Percentiles rank a stretch among this genome's conserved stretches.
phyloP scores from a whole-genome alignment of 2,888 invertebrate genomes.

The Morpho achilles region DNA sequence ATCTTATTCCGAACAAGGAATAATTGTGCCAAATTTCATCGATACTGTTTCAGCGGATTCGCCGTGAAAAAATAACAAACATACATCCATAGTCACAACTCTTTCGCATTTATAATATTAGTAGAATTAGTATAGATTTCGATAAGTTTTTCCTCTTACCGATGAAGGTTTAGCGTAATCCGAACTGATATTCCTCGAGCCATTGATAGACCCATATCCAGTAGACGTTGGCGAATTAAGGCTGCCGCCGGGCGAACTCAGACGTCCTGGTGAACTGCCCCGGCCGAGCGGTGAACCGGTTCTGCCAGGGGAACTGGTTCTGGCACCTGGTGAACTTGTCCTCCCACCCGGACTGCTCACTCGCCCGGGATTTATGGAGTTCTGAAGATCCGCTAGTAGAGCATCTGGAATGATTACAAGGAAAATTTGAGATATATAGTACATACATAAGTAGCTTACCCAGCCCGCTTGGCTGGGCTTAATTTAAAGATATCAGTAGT shows the following conservation, averaged over 20 bases:
- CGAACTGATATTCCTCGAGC: slow-evolving; percentile 74
- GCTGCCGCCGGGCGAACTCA: slow-evolving; percentile 68
- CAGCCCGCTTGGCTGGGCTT: no score
- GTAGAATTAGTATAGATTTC: background rate
- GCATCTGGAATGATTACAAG: slow-evolving; percentile 86
- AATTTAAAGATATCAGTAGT: no score
- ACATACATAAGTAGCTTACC: no score
- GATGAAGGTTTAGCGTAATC: slow-evolving; percentile 80
- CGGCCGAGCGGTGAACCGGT: slow-evolving; percentile 55
- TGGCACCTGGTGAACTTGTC: slow-evolving; percentile 73
- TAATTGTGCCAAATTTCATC: no score
- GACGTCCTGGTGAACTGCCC: slow-evolving; percentile 74
- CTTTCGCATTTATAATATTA: no score
- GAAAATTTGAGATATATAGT: background rate
- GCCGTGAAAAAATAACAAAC: no score
- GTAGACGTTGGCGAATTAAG: slow-evolving; percentile 77
- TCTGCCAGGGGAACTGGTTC: slow-evolving; percentile 62
- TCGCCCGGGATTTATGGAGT: slow-evolving; percentile 87
- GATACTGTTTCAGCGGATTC: no score
- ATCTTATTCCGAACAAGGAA: no score
- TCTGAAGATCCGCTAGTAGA: slow-evolving; percentile 95
- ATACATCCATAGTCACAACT: no score
- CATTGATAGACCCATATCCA: slow-evolving; percentile 90
- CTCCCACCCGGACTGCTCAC: slow-evolving; percentile 64
- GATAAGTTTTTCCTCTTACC: slow-evolving; percentile 67